Percentiles rank a stretch among this genome's conserved stretches.
Conservation (phyloP, 2,888 invertebrate genomes). For the Mamestra brassicae region DNA sequence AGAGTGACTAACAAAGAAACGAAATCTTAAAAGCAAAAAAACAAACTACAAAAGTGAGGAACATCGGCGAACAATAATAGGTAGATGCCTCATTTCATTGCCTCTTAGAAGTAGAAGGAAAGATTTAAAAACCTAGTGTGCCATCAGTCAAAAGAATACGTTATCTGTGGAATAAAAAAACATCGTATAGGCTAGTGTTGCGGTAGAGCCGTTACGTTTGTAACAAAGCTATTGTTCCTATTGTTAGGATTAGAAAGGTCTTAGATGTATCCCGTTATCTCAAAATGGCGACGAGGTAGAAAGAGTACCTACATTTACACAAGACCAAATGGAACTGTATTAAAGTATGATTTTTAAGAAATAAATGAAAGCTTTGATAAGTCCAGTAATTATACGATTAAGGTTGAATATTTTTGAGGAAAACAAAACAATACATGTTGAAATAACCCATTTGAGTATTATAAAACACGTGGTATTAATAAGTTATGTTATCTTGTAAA, state of each 20-base stretch:
- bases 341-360: neutral
- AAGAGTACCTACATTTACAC: neutral
- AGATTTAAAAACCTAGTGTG: too few species aligned
- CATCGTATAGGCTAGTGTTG: neutral
- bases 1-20: too few species aligned
- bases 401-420: neutral
- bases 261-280: slow-evolving; percentile 10
- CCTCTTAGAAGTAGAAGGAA: too few species aligned
- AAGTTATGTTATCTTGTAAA: too few species aligned
- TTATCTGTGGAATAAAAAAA: too few species aligned
- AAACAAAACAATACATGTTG: neutral
- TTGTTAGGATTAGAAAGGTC: slow-evolving; percentile 9
- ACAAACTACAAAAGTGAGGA: too few species aligned
- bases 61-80: too few species aligned
- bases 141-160: too few species aligned
- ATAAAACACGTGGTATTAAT: neutral
- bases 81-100: too few species aligned
- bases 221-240: slow-evolving; percentile 16
- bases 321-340: neutral
- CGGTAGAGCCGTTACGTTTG: neutral
- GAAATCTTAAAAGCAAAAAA: too few species aligned
- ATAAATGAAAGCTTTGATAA: neutral
- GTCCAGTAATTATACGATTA: neutral
- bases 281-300: slow-evolving; percentile 2
- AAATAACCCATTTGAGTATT: neutral